Evolutionary conservation across 2,113 vertebrate species (phyloP).

Genomic region (Cyprinus carpio): DNA sequence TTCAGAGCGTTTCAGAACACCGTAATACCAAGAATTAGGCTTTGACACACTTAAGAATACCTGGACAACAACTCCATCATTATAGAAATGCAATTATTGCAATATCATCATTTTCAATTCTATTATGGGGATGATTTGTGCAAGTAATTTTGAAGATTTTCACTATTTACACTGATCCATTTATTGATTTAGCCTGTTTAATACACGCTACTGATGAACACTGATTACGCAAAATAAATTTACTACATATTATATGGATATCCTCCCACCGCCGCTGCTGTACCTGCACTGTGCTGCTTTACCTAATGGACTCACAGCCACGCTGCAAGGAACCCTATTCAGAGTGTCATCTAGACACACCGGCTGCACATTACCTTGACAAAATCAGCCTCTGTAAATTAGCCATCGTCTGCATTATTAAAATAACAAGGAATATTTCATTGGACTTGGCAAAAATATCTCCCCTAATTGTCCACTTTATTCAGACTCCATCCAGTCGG

Average conservation of each 20-base stretch:
- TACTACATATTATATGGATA: not conserved
- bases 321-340: slow-evolving; percentile 81
- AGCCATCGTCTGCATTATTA: slow-evolving; percentile 95
- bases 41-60: not conserved
- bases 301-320: slow-evolving; percentile 16
- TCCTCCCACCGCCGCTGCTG: too few species aligned
- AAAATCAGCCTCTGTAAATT: slow-evolving; percentile 91
- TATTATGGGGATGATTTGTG: not conserved
- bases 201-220: not conserved
- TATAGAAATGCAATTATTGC: not conserved
- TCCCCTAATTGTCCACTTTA: slow-evolving; percentile 98
- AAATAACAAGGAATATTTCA: slow-evolving; percentile 99
- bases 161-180: not conserved
- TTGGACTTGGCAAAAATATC: slow-evolving; percentile 84
- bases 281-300: not conserved
- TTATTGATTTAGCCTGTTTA: not conserved
- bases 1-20: not conserved
- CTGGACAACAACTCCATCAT: not conserved
- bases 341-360: slow-evolving; percentile 89
- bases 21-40: not conserved
- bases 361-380: slow-evolving; percentile 90
- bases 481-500: slow-evolving; percentile 82
- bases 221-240: not conserved
- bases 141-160: not conserved
- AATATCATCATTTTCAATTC: not conserved